Conservation (phyloP, 1,140 invertebrate genomes). For the Drosophila guanche region DNA sequence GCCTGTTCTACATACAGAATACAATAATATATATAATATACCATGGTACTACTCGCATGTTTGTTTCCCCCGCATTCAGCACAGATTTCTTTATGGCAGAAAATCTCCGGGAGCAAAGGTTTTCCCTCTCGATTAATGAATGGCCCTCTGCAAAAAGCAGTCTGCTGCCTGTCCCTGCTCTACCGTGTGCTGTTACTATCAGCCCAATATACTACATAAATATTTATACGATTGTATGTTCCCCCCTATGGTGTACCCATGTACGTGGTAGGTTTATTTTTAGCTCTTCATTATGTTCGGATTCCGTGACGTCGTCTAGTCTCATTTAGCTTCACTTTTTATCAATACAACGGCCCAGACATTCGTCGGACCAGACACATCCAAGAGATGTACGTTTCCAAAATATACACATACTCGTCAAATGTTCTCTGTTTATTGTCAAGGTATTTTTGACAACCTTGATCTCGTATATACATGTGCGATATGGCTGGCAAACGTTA, state of each 20-base stretch:
- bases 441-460: slow-evolving; percentile 28
- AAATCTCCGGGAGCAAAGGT: slow-evolving; percentile 82
- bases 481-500: neutral
- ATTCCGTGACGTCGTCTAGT: too few relatives aligned
- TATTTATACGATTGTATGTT: too few relatives aligned
- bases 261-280: too few relatives aligned
- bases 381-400: too few relatives aligned
- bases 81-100: slow-evolving; percentile 53
- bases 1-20: slow-evolving; percentile 39
- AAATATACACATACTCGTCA: too few relatives aligned
- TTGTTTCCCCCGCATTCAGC: slow-evolving; percentile 33
- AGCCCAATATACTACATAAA: slow-evolving; percentile 5
- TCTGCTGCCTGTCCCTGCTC: neutral
- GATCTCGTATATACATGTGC: slow-evolving; percentile 4
- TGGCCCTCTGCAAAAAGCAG: slow-evolving; percentile 49
- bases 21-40: slow-evolving; percentile 43
- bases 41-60: neutral
- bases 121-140: slow-evolving; percentile 57
- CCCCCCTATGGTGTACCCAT: too few relatives aligned
- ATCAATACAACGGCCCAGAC: slow-evolving; percentile 1
- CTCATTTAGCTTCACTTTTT: too few relatives aligned
- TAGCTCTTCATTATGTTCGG: too few relatives aligned
- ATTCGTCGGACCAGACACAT: neutral
- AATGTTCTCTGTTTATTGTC: slow-evolving; percentile 14
- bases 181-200: slow-evolving; percentile 23